These are phyloP conservation scores for Gasterosteus aculeatus DNA, from an alignment of 2,113 vertebrate genomes.

Conservation along the genomic window DNA sequence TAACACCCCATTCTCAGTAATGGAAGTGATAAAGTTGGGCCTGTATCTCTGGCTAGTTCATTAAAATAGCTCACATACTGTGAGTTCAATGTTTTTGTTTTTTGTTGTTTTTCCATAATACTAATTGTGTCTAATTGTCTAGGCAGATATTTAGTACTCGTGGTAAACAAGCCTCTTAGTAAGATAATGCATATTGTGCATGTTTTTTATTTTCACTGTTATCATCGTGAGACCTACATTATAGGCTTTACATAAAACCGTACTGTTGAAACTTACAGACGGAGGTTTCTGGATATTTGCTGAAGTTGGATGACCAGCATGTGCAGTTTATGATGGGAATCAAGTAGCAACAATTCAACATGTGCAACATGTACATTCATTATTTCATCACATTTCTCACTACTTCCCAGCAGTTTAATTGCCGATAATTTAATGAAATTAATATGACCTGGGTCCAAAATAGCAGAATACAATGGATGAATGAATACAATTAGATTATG, in stretches of 20 bases:
- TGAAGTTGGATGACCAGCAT: background rate
- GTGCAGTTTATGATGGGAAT: background rate
- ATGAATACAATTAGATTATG: background rate
- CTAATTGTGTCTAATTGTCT: conserved; percentile 3
- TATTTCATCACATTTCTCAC: background rate
- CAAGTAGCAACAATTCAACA: background rate
- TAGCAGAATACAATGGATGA: background rate
- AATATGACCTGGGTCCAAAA: background rate
- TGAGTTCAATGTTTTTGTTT: conserved; percentile 12
- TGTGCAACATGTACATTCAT: background rate
- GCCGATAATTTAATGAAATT: background rate
- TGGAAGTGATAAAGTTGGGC: conserved; percentile 21
- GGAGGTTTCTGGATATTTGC: background rate
- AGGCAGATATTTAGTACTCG: background rate
- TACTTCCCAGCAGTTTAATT: background rate
- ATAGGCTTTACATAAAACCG: background rate
- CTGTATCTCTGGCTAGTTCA: conserved; percentile 21
- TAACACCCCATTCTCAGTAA: conserved; percentile 11
- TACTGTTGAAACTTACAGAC: background rate
- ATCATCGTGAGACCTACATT: background rate
- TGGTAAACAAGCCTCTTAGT: background rate
- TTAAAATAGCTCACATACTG: conserved; percentile 17
- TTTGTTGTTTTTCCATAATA: background rate
- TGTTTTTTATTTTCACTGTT: background rate
- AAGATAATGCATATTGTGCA: background rate